A percentile compares a stretch with the other conserved stretches of the same genome.
These are phyloP conservation scores for Pteria penguin DNA, from an alignment of 2,888 invertebrate species.

Conservation along the genomic window DNA sequence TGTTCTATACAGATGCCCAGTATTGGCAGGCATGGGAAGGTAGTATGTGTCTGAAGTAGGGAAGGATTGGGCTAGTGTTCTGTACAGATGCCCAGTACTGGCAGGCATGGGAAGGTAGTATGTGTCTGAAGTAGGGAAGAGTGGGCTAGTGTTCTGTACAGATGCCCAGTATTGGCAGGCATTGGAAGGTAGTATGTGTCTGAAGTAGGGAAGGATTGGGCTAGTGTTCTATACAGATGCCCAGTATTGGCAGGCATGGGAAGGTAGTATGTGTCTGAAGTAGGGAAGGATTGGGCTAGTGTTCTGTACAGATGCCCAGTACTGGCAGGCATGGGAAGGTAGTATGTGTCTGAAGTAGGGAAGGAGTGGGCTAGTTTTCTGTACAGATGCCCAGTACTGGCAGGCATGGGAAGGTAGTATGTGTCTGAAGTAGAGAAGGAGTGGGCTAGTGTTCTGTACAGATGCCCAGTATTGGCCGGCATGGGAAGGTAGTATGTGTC, in stretches of 20 bases:
- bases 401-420: no score
- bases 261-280: no score
- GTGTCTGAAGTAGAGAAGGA: no score
- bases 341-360: no score
- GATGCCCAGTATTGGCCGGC: no score
- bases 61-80: conserved; percentile 83
- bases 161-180: conserved; percentile 83
- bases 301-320: conserved; percentile 83
- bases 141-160: conserved; percentile 83
- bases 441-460: no score
- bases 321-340: conserved; percentile 82
- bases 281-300: conserved; percentile 84
- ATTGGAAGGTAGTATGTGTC: conserved; percentile 80
- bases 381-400: no score
- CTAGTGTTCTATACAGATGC: no score
- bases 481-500: no score
- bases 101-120: conserved; percentile 81
- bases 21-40: conserved; percentile 82
- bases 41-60: conserved; percentile 82
- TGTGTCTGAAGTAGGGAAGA: conserved; percentile 85
- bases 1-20: conserved; percentile 83
- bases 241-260: no score
- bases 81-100: conserved; percentile 83
- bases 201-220: no score
- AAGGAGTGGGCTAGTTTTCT: no score